These are phyloP conservation scores for Amphiprion percula DNA, from an alignment of 2,113 vertebrate genomes.

Conservation along the genomic window DNA sequence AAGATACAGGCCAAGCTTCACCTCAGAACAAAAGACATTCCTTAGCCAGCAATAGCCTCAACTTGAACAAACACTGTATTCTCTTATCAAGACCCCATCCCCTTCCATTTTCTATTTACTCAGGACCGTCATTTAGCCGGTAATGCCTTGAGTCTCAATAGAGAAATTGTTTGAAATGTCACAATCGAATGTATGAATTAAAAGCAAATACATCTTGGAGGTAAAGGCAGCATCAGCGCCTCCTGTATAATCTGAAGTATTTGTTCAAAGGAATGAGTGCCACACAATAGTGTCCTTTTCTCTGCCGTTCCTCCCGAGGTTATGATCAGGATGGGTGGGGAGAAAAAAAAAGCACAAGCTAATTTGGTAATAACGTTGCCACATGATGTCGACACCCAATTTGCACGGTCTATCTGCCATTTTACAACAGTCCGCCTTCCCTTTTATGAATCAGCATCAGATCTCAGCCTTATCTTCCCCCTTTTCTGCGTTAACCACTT, in stretches of 20 bases:
- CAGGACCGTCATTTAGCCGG: conserved; percentile 67
- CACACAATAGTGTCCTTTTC: conserved; percentile 55
- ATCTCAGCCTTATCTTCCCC: conserved; percentile 80
- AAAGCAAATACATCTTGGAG: conserved; percentile 74
- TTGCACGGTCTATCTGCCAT: conserved; percentile 78
- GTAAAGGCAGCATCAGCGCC: conserved; percentile 62
- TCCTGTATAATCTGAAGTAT: conserved; percentile 63
- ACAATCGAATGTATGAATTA: conserved; percentile 71
- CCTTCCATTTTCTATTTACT: conserved; percentile 59
- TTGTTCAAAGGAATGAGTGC: conserved; percentile 71
- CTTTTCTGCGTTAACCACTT: conserved; percentile 80
- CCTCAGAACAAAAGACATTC: conserved; percentile 62
- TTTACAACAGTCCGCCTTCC: conserved; percentile 76
- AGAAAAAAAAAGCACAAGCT: conserved; percentile 60
- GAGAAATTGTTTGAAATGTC: conserved; percentile 71
- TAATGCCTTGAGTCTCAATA: conserved; percentile 65
- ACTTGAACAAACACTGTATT: conserved; percentile 76
- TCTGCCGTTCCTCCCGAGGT: conserved; percentile 44
- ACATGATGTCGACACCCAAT: conserved; percentile 78
- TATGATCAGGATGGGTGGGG: conserved; percentile 64
- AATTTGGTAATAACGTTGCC: conserved; percentile 81
- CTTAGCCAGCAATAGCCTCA: conserved; percentile 61
- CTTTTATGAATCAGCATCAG: conserved; percentile 79
- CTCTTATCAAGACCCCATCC: conserved; percentile 68
- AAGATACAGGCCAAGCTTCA: conserved; percentile 53